phyloP scores from a whole-genome alignment of 1,140 invertebrate species.

The Lanistes nyassanus region DNA sequence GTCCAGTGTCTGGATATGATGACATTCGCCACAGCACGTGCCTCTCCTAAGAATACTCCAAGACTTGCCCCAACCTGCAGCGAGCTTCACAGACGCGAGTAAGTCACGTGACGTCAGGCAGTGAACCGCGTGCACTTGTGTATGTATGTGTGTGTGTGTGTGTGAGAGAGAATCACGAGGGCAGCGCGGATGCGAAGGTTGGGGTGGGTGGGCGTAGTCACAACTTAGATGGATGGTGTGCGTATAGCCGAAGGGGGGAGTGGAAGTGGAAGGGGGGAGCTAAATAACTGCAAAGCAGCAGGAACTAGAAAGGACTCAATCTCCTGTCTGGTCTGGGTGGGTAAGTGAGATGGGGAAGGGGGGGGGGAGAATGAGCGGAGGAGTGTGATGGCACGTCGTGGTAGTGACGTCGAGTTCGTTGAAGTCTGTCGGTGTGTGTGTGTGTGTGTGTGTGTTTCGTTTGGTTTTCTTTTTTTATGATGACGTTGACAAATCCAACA shows the following conservation, averaged over 20 bases:
- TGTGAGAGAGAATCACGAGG: neutral
- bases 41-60: neutral
- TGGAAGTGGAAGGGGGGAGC: neutral
- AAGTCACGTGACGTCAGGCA: neutral
- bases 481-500: too few relatives aligned
- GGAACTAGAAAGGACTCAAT: neutral
- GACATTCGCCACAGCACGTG: neutral
- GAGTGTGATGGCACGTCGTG: neutral
- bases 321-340: too few relatives aligned
- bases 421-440: slow-evolving; percentile 15
- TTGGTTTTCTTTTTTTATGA: too few relatives aligned
- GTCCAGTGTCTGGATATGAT: neutral
- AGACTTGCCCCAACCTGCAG: neutral
- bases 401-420: neutral
- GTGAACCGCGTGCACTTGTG: neutral
- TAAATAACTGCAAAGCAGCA: neutral
- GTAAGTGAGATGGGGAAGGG: neutral
- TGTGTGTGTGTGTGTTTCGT: slow-evolving; percentile 6
- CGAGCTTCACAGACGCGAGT: neutral
- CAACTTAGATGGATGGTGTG: slow-evolving; percentile 9
- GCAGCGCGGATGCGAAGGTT: neutral
- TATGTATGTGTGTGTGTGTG: slow-evolving; percentile 14
- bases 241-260: neutral
- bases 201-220: neutral
- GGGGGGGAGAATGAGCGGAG: neutral